phyloP scores from a whole-genome alignment of 2,888 invertebrate species.

The Plebejus argus region DNA sequence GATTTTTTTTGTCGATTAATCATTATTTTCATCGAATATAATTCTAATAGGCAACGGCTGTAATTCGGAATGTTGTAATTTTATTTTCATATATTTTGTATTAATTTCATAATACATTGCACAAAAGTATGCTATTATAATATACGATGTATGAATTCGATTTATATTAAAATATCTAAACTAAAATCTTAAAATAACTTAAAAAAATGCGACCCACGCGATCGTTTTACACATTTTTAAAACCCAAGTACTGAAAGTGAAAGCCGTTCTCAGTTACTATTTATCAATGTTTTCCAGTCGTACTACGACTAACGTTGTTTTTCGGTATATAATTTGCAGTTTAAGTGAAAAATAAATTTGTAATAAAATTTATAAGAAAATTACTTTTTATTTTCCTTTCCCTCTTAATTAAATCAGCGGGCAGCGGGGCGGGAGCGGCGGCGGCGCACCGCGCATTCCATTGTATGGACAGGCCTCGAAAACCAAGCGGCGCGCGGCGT shows the following conservation, averaged over 20 bases:
- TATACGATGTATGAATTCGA: constrained; percentile 21
- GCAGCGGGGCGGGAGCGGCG: no score
- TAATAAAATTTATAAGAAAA: constrained; percentile 79
- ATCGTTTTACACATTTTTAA: neutral
- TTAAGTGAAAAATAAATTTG: constrained; percentile 74
- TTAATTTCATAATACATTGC: constrained; percentile 12
- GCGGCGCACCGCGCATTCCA: no score
- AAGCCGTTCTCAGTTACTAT: constrained; percentile 41
- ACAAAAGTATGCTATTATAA: constrained; percentile 23
- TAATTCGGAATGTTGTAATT: constrained; percentile 41
- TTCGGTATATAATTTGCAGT: constrained; percentile 76
- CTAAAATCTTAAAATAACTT: neutral
- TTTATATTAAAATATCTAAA: neutral
- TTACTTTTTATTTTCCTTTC: constrained; percentile 36
- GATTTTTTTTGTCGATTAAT: constrained; percentile 57
- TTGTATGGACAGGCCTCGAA: no score
- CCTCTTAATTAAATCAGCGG: neutral
- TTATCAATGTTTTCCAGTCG: constrained; percentile 61
- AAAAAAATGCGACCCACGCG: neutral
- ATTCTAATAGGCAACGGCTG: constrained; percentile 56
- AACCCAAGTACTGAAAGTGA: neutral
- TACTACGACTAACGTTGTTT: constrained; percentile 63
- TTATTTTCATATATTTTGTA: constrained; percentile 7
- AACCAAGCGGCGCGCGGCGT: no score
- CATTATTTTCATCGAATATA: constrained; percentile 54